Base-by-base conservation (phyloP, 2,888 invertebrate genomes). In the Conistra vaccinii region DNA sequence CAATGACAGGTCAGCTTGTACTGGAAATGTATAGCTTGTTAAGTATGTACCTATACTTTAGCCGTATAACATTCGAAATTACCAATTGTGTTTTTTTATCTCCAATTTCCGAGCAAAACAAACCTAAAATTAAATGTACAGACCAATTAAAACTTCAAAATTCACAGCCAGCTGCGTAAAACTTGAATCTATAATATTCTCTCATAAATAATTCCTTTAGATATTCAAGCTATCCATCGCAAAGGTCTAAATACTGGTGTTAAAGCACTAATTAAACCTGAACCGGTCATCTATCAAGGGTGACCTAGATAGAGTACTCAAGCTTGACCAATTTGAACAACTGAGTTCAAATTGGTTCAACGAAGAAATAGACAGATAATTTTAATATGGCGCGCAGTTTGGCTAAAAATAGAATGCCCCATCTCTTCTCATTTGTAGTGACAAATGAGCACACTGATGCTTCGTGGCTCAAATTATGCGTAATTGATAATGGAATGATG, bases 251-350 rank as follows among this genome's bases (percentile, higher is more conserved):
- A 88, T 80, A 55, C 70, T 78, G 45, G 88, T 80, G 76, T 74
- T 81, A 82, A 80, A 83, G 75, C 78, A 77, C 78, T 80, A 81
- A 87, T 87, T 87, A 89, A 87, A 87, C 78, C 83, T 79, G 66
- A 65, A 81, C 75, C 78, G 68, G 88, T 85, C 89, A 90, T 91
- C 87, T 87, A 89, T 91, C 90, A 91, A 89, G 74, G 76, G 76
- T 88, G 89, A 88, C 91, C 91, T 74, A 90, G 78, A 86, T 90
- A 73, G n/a, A 53, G 60, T 61, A 83, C 80, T 73, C 70, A 85
- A 61, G 48, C 66, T 69, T 70, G 45, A 48, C 73, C 73, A 67
- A 73, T 73, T 83, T 70, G 60, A 61, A 73, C 87, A 85, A 80
- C 87, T 68, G 73, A 60, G 69, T 73, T 65, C 78, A 70, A 77